phyloP scores from a whole-genome alignment of 2,113 vertebrate genomes.

The Mohoua ochrocephala region DNA sequence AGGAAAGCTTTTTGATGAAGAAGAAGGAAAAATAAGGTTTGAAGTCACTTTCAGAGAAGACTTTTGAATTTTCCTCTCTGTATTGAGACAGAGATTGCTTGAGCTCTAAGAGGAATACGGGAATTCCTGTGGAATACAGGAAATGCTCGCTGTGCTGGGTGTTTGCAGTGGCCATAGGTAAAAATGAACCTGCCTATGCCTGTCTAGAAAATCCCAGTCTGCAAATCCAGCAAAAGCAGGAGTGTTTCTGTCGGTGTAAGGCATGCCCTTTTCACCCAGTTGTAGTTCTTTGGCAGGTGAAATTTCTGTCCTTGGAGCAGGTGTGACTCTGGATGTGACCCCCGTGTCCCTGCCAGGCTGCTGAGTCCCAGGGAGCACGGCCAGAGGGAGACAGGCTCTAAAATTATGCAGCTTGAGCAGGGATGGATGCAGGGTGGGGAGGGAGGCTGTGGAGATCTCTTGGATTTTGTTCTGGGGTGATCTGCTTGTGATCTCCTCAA shows the following conservation, averaged over 20 bases:
- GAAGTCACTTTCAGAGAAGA: not conserved
- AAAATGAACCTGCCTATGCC: not conserved
- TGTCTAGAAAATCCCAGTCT: not conserved
- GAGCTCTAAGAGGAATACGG: not conserved
- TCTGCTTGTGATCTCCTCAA: not conserved
- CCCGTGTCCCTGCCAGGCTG: not conserved
- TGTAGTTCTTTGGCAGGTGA: not conserved
- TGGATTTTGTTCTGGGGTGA: fast-evolving
- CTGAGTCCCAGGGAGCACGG: not conserved
- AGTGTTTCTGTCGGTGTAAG: not conserved
- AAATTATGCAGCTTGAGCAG: not conserved
- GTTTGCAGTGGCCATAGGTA: not conserved
- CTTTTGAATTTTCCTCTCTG: not conserved
- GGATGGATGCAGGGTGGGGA: not conserved
- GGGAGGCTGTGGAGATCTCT: not conserved
- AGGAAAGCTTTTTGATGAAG: not conserved
- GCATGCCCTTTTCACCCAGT: not conserved
- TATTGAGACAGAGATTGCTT: not conserved
- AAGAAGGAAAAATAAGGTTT: not conserved
- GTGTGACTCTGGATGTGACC: not conserved
- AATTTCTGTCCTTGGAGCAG: not conserved
- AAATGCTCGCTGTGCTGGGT: not conserved
- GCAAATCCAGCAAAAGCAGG: not conserved
- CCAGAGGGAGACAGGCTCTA: not conserved
- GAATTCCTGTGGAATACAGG: not conserved